phyloP scores from a whole-genome alignment of 2,797 vertebrate species.

The Moxostoma hubbsi region DNA sequence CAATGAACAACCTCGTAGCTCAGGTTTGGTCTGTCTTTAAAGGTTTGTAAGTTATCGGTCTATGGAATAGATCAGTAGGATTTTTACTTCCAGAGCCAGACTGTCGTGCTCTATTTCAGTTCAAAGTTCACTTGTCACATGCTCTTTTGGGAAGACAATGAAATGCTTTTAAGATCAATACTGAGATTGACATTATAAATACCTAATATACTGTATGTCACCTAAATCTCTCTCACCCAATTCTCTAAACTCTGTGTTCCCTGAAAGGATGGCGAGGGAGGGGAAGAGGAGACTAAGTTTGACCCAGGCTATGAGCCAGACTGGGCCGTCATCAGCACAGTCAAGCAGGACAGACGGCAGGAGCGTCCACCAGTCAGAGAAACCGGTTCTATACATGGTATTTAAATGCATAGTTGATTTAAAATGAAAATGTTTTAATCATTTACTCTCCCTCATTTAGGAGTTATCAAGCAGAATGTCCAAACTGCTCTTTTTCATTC shows the following conservation, averaged over 20 bases:
- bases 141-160: background rate
- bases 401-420: too few species aligned
- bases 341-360: conserved; percentile 74
- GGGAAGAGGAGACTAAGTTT: conserved; percentile 85
- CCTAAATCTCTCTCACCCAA: background rate
- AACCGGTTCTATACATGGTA: conserved; percentile 63
- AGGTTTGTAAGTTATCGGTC: too few species aligned
- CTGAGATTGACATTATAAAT: background rate
- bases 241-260: background rate
- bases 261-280: conserved; percentile 76
- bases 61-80: too few species aligned
- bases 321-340: conserved; percentile 91
- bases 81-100: too few species aligned
- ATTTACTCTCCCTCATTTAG: too few species aligned
- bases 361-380: conserved; percentile 64
- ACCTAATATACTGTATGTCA: too few species aligned
- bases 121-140: conserved; percentile 1
- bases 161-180: background rate
- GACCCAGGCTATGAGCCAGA: conserved; percentile 92
- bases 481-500: too few species aligned
- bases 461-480: too few species aligned
- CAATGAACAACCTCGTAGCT: too few species aligned
- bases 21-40: too few species aligned
- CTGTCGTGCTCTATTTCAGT: background rate
- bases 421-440: too few species aligned